Percentiles rank a stretch among this genome's conserved stretches.
These are phyloP conservation scores for Nestor notabilis DNA, from an alignment of 2,113 vertebrate species.

Conservation along the genomic window DNA sequence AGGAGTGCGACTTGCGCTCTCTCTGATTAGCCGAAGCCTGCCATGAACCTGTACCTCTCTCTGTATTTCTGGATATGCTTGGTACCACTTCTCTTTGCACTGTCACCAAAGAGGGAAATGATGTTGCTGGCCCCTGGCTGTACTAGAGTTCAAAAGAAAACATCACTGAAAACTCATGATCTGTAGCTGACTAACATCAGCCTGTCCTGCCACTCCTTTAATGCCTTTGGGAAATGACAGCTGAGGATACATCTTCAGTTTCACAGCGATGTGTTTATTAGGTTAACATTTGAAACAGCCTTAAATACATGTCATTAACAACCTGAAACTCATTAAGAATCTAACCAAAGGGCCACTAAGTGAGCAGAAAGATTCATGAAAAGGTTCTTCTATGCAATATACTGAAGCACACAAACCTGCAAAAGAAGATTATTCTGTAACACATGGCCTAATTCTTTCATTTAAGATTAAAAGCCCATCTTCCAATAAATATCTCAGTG, in stretches of 20 bases:
- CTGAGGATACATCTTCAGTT: neutral
- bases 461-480: neutral
- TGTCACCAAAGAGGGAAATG: neutral
- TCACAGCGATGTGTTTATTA: neutral
- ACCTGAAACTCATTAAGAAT: neutral
- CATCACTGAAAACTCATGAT: neutral
- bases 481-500: neutral
- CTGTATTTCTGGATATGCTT: neutral
- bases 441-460: accelerated
- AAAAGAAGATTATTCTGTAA: neutral
- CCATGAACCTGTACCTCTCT: neutral
- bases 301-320: neutral
- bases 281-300: neutral
- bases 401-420: neutral
- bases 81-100: neutral
- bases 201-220: neutral
- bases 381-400: neutral
- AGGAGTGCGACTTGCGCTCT: neutral
- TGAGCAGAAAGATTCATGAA: neutral
- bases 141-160: neutral
- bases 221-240: neutral
- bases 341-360: neutral
- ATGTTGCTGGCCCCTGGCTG: neutral
- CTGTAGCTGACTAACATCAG: neutral
- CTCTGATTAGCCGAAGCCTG: neutral